Percentiles rank a stretch among this genome's conserved stretches.
Conservation (phyloP, 2,888 invertebrate genomes). For the Drosophila koepferae region DNA sequence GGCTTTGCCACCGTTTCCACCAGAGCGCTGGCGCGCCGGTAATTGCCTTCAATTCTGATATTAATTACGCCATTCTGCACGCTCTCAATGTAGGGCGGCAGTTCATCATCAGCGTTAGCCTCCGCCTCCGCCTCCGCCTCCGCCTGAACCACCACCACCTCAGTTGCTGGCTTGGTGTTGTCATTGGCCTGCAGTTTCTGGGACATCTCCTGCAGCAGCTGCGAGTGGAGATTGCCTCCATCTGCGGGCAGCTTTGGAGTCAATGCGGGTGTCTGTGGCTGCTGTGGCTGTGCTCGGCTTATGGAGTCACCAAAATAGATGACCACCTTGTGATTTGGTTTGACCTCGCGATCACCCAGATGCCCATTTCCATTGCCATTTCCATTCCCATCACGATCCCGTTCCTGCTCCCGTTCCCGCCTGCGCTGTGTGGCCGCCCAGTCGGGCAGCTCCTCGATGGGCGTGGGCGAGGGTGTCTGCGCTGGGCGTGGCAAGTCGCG, state of each 20-base stretch:
- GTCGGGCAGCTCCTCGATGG: slow-evolving; percentile 75
- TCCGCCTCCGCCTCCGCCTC: slow-evolving; percentile 1
- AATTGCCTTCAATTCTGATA: slow-evolving; percentile 88
- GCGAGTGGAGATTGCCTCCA: slow-evolving; percentile 59
- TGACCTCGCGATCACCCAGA: slow-evolving; percentile 60
- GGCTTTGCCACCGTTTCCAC: slow-evolving; percentile 86
- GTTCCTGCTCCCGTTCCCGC: slow-evolving; percentile 25
- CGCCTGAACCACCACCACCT: background rate
- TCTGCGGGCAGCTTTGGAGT: slow-evolving; percentile 38
- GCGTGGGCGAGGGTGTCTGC: slow-evolving; percentile 81
- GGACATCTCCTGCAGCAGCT: slow-evolving; percentile 77
- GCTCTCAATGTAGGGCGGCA: slow-evolving; percentile 85
- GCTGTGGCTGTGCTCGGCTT: slow-evolving; percentile 58
- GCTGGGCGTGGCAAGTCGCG: slow-evolving; percentile 61
- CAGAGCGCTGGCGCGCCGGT: slow-evolving; percentile 87
- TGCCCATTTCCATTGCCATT: slow-evolving; percentile 47
- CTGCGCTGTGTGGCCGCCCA: slow-evolving; percentile 57
- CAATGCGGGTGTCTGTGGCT: slow-evolving; percentile 33
- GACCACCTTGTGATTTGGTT: slow-evolving; percentile 88
- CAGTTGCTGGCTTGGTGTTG: slow-evolving; percentile 26
- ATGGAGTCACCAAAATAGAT: slow-evolving; percentile 90
- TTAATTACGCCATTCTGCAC: slow-evolving; percentile 87
- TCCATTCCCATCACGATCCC: slow-evolving; percentile 59
- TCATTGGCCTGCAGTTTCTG: slow-evolving; percentile 64
- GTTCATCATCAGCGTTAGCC: slow-evolving; percentile 81